phyloP scores from a whole-genome alignment of 2,888 invertebrate species.

The Aromia moschata region DNA sequence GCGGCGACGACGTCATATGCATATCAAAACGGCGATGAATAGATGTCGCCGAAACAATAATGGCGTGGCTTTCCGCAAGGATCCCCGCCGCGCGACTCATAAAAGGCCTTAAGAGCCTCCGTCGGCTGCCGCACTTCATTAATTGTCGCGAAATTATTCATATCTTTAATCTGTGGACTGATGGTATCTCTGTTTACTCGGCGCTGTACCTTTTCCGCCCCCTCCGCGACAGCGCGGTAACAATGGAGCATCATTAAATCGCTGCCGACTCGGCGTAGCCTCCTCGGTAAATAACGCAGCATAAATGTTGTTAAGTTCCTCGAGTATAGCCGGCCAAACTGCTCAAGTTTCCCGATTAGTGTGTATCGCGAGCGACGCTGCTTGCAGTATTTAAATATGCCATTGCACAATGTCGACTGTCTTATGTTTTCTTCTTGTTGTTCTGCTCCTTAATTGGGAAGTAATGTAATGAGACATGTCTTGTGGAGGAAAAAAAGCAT shows the following conservation, averaged over 20 bases:
- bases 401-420: conserved; percentile 2
- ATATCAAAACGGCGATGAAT: conserved; percentile 58
- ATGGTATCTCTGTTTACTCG: conserved; percentile 58
- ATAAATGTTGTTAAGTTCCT: conserved; percentile 33
- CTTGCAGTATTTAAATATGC: conserved; percentile 8
- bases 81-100: conserved; percentile 52
- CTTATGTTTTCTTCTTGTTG: conserved; percentile 1
- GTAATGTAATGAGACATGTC: too few species aligned
- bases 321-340: conserved; percentile 34
- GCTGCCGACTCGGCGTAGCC: conserved; percentile 36
- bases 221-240: conserved; percentile 24
- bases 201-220: conserved; percentile 27
- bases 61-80: conserved; percentile 52
- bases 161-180: conserved; percentile 61
- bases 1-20: conserved; percentile 56
- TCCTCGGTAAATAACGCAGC: conserved; percentile 35
- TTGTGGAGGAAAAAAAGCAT: too few species aligned
- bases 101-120: conserved; percentile 58
- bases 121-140: conserved; percentile 59
- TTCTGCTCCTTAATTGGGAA: conserved; percentile 2
- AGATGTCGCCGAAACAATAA: conserved; percentile 57
- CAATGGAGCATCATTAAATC: conserved; percentile 39
- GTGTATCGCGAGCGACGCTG: not conserved
- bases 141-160: conserved; percentile 61
- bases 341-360: conserved; percentile 41